A percentile compares a stretch with the other conserved stretches of the same genome.
Evolutionary conservation across 2,113 vertebrate genomes (phyloP).

Genomic region (Melanerpes aurifrons): DNA sequence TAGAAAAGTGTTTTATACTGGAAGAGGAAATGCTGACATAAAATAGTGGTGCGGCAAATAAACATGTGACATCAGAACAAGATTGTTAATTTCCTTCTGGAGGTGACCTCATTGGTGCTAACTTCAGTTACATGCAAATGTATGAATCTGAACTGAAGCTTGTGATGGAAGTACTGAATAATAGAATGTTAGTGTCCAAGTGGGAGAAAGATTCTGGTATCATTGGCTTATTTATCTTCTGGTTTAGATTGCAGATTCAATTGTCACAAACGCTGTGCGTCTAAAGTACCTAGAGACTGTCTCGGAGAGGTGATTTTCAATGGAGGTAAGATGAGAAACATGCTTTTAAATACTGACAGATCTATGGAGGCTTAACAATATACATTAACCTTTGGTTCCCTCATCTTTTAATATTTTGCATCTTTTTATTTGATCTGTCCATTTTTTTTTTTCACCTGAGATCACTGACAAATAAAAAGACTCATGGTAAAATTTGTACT

Average conservation of each 20-base stretch:
- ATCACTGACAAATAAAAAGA: not conserved
- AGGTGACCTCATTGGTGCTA: not conserved
- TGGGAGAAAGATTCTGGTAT: not conserved
- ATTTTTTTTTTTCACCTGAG: not conserved
- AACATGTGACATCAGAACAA: not conserved
- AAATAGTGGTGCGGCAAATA: not conserved
- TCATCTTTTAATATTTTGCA: not conserved
- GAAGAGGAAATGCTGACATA: slow-evolving; percentile 11
- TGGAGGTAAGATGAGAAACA: slow-evolving; percentile 82
- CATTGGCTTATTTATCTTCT: not conserved
- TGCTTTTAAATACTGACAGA: not conserved
- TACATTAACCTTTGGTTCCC: not conserved
- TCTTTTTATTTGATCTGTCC: not conserved
- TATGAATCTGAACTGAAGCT: not conserved
- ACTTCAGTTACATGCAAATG: not conserved
- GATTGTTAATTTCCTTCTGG: slow-evolving; percentile 15
- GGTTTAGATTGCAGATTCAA: slow-evolving; percentile 94
- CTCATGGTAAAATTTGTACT: not conserved
- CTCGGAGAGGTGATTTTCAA: slow-evolving; percentile 95
- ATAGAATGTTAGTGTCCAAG: not conserved
- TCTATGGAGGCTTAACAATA: not conserved
- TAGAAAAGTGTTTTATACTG: not conserved
- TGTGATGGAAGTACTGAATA: not conserved
- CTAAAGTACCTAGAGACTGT: slow-evolving; percentile 96
- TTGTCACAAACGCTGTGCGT: slow-evolving; percentile 95